Evolutionary conservation across 2,113 vertebrate genomes (phyloP), one percentile per base, ranked within the genome.

Genomic region (Xenopus laevis): DNA sequence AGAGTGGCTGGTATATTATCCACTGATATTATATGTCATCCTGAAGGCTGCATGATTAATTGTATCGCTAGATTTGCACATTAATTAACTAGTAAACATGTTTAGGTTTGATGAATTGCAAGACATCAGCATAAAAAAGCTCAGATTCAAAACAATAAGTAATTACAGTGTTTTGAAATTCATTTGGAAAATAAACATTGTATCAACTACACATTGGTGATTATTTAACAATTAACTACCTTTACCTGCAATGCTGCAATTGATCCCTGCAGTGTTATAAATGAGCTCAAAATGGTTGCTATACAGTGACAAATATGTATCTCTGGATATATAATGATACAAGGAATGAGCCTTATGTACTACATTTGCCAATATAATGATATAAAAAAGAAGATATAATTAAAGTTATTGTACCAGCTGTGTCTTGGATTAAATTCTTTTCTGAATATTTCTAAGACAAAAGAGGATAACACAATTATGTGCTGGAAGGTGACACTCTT

Each of bases 21-120:
- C 73, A 72, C 46, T 80, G 72, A 77, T 71, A 70, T 58, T 78
- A 50, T 7, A 12, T 79, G 46, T 79, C 18, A 4, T 78, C 79
- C 45, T 72, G 17, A 57, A 79, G 75, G 71, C 17, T 68, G 64
- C 12, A 10, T 60, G 67, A 85, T 78, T 60, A 78, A 68, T 78
- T 83, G 71, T 50, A 77, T 59, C 80, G 69, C 7, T 68, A 20
- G 59, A 80, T 68, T 23, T 75, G 63, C 61, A 16, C 0, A 13
- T 78, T 83, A 79, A 84, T 84, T 86, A 78, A 23, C 53, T 78
- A 64, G 61, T 40, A 66, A 18, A 17, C 68, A 68, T 8, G 15
- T 2, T 21, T 4, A 46, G 0, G 0, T 46, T 80, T 61, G 55
- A 77, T 71, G 79, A 77, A 74, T 79, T 7, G 67, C 83, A 79